Evolutionary conservation across 2,888 invertebrate genomes (phyloP), one percentile per base, ranked within the genome.

Genomic region (Morpho achilles): DNA sequence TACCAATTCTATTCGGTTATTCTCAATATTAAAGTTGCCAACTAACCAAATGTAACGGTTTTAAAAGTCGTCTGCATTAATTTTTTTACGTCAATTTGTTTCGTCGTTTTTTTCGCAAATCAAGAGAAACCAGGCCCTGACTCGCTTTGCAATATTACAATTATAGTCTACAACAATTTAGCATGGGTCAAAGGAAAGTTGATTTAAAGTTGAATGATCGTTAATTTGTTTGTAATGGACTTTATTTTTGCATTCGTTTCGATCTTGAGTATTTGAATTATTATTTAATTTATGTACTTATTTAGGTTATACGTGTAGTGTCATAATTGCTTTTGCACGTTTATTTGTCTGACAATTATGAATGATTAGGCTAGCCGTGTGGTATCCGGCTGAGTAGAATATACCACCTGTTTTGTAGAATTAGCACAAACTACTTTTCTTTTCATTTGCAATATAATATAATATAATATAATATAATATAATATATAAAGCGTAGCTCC

Each of bases 181-280:
- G 47, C 32, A 46, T 53, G 59, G 61, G 56, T 65, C 60, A 63
- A 58, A 62, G 39, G 60, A 62, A 56, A 61, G 61, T 59, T 59
- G 50, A 50, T 55, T 50, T 50, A 47, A 48, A 53, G 50, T 56
- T 46, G 43, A 49, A 47, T 48, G 41, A 48, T 48, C 56, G 53
- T 53, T 51, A 48, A 59, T 56, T 56, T 41, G 22, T 43, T 56
- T 44, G 56, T 59, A 51, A 58, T 54, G 45, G 49, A 49, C n/a
- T 53, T 41, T 52, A 50, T 56, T 56, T 39, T 45, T 45, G 41
- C 46, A 64, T 70, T 70, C 59, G 67, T 62, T 60, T 55, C 67
- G 69, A 69, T 72, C 65, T 68, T 63, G 60, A 63, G 63, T 64
- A 56, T 56, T 60, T 62, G 45, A 63, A 56, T 58, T 67, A 41